A percentile compares a stretch with the other conserved stretches of the same genome.
phyloP scores from a whole-genome alignment of 2,888 invertebrate genomes.

The Globia sparganii region DNA sequence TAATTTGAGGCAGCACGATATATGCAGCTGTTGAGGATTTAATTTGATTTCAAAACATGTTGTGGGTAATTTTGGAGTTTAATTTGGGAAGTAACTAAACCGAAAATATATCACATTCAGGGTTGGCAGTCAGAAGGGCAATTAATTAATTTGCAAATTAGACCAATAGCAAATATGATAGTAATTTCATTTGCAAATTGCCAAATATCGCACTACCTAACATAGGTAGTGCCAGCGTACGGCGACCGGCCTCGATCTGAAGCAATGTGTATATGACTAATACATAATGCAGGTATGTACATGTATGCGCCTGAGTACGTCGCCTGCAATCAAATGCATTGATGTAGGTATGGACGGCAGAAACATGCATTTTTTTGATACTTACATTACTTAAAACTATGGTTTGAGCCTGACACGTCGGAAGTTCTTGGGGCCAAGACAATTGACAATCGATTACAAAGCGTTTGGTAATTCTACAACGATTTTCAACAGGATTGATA shows the following conservation, averaged over 20 bases:
- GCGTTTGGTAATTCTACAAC: too few relatives aligned
- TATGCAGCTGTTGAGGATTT: neutral
- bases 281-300: neutral
- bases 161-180: too few relatives aligned
- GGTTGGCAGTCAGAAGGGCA: too few relatives aligned
- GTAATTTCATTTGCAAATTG: neutral
- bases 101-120: too few relatives aligned
- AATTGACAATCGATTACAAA: too few relatives aligned
- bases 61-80: neutral
- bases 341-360: constrained; percentile 56
- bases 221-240: neutral
- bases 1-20: constrained; percentile 18
- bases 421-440: too few relatives aligned
- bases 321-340: constrained; percentile 56
- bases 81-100: neutral
- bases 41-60: neutral
- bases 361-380: constrained; percentile 5
- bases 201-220: constrained; percentile 9
- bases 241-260: constrained; percentile 49
- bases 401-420: too few relatives aligned
- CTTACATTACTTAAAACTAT: too few relatives aligned
- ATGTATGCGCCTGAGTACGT: constrained; percentile 13
- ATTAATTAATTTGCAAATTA: neutral
- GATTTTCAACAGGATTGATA: too few relatives aligned
- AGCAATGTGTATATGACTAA: too few relatives aligned